A percentile compares a stretch with the other conserved stretches of the same genome.
Conservation (phyloP, 2,888 invertebrate species). For the Synergus japonicus region DNA sequence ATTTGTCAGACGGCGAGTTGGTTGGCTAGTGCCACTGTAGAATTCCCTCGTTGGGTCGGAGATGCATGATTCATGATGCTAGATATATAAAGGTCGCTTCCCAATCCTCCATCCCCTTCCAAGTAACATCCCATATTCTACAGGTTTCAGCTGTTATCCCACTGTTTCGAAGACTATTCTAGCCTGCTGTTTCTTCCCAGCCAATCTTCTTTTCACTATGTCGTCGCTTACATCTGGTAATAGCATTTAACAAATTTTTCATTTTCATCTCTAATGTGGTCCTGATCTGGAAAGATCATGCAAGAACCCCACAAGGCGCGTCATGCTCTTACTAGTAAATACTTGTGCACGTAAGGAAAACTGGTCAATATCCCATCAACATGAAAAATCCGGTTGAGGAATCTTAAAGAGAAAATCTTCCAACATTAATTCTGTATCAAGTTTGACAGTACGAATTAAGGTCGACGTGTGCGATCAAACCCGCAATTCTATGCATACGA, state of each 20-base stretch:
- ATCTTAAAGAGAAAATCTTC: background rate
- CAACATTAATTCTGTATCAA: background rate
- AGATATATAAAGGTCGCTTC: constrained; percentile 49
- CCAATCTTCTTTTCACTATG: constrained; percentile 59
- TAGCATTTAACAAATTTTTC: background rate
- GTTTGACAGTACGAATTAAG: background rate
- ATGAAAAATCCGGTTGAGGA: background rate
- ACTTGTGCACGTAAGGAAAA: no score
- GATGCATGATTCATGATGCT: constrained; percentile 74
- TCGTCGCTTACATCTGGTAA: background rate
- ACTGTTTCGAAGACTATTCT: constrained; percentile 16
- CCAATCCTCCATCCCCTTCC: constrained; percentile 9
- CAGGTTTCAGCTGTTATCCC: constrained; percentile 51
- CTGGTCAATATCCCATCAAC: no score
- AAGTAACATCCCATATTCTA: constrained; percentile 55
- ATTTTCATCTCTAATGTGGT: no score
- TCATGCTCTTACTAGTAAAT: no score
- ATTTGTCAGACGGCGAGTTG: constrained; percentile 66
- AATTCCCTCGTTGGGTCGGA: constrained; percentile 44
- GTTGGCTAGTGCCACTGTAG: constrained; percentile 58
- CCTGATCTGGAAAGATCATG: no score
- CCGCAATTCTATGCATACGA: constrained; percentile 11
- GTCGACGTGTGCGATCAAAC: background rate
- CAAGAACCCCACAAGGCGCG: no score
- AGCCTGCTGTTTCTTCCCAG: constrained; percentile 43